Evolutionary conservation across 2,888 invertebrate genomes (phyloP).

Genomic region (Drosophila percnosoma): DNA sequence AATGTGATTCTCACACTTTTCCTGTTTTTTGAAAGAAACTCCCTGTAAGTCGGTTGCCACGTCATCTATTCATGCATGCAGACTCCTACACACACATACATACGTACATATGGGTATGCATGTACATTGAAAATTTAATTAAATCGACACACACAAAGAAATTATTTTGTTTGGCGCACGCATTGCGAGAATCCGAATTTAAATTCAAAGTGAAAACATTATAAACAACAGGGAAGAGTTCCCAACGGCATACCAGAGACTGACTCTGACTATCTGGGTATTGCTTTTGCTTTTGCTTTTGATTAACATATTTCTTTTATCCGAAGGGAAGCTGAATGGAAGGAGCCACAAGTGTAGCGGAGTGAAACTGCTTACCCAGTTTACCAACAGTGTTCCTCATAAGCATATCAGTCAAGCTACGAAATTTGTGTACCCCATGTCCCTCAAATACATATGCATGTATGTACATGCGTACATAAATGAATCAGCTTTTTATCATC

Average conservation of each 20-base stretch:
- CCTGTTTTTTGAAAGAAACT: constrained; percentile 5
- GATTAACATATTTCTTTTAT: constrained; percentile 67
- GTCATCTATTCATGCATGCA: constrained; percentile 1
- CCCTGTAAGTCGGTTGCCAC: constrained; percentile 10
- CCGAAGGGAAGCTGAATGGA: constrained; percentile 15
- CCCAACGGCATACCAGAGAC: neutral
- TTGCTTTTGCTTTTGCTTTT: constrained; percentile 41
- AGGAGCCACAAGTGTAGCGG: constrained; percentile 20
- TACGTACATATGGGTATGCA: neutral
- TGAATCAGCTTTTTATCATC: neutral
- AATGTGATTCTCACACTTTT: constrained; percentile 24
- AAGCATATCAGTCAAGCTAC: constrained; percentile 15
- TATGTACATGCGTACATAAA: neutral
- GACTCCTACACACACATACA: neutral
- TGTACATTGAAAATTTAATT: constrained; percentile 57
- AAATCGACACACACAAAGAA: constrained; percentile 60
- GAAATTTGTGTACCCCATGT: neutral
- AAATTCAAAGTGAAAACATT: constrained; percentile 37
- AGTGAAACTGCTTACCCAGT: neutral
- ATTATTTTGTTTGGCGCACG: constrained; percentile 46
- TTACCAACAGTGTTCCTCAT: constrained; percentile 11
- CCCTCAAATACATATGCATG: neutral
- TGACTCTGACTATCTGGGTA: constrained; percentile 16
- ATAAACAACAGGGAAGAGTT: constrained; percentile 18
- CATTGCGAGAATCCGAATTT: constrained; percentile 35